phyloP scores from a whole-genome alignment of 2,888 invertebrate species.

The Prenolepis imparis region DNA sequence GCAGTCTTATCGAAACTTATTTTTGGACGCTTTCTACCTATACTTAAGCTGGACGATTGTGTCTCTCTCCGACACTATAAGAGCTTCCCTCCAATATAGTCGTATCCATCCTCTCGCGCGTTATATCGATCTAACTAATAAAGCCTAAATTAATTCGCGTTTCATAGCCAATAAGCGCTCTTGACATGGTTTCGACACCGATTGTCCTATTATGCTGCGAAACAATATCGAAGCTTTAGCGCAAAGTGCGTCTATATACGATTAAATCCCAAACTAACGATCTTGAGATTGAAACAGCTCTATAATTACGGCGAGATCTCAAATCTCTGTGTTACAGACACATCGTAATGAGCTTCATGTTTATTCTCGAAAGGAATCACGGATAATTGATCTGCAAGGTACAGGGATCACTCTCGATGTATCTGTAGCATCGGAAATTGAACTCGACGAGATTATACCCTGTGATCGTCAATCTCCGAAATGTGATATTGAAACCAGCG shows the following conservation, averaged over 20 bases:
- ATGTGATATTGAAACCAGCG: slow-evolving; percentile 1
- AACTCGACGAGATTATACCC: slow-evolving; percentile 39
- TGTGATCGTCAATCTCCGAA: slow-evolving; percentile 22
- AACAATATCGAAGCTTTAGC: slow-evolving; percentile 35
- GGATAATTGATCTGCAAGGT: slow-evolving; percentile 25
- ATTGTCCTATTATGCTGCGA: slow-evolving; percentile 18
- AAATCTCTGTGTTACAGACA: slow-evolving; percentile 3
- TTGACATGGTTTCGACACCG: slow-evolving; percentile 56
- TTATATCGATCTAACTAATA: slow-evolving; percentile 78
- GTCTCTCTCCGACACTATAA: slow-evolving; percentile 82
- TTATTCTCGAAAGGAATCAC: slow-evolving; percentile 23
- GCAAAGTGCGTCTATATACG: slow-evolving; percentile 35
- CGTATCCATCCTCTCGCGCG: slow-evolving; percentile 68
- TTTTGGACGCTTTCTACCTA: slow-evolving; percentile 82
- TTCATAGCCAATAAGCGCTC: slow-evolving; percentile 61
- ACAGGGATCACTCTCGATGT: not conserved
- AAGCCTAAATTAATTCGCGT: slow-evolving; percentile 77
- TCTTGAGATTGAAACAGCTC: slow-evolving; percentile 23
- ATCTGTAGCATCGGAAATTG: slow-evolving; percentile 16
- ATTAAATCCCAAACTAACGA: slow-evolving; percentile 26
- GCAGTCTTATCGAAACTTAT: slow-evolving; percentile 84
- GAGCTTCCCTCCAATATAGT: slow-evolving; percentile 49
- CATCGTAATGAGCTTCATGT: not conserved
- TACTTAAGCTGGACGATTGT: slow-evolving; percentile 85
- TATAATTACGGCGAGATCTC: slow-evolving; percentile 26